phyloP scores from a whole-genome alignment of 2,113 vertebrate species.

The Sarotherodon lohbergeri region DNA sequence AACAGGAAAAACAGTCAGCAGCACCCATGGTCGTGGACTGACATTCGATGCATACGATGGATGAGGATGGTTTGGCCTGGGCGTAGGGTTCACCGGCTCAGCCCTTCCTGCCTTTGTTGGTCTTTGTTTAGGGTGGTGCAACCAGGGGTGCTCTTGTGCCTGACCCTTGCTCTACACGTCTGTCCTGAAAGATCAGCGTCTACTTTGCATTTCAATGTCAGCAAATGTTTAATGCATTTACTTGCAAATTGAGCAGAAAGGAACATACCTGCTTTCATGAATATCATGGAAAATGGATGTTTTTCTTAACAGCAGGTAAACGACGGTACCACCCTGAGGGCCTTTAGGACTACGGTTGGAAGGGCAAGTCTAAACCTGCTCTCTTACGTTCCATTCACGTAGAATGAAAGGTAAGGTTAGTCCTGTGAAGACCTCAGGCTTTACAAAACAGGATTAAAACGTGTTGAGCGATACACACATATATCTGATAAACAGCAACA shows the following conservation, averaged over 20 bases:
- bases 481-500: not conserved
- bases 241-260: slow-evolving; percentile 25
- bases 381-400: not conserved
- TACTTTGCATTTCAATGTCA: not conserved
- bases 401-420: not conserved
- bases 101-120: slow-evolving; percentile 73
- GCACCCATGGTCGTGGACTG: not conserved
- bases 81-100: slow-evolving; percentile 33
- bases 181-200: slow-evolving; percentile 6
- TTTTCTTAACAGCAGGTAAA: slow-evolving; percentile 14
- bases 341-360: slow-evolving; percentile 21
- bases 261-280: not conserved
- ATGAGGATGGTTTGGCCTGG: not conserved
- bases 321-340: slow-evolving; percentile 25
- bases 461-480: not conserved
- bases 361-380: slow-evolving; percentile 49
- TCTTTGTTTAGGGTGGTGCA: slow-evolving; percentile 50
- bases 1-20: slow-evolving; percentile 44
- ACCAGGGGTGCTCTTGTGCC: not conserved
- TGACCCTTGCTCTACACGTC: slow-evolving; percentile 41
- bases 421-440: not conserved
- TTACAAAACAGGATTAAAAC: not conserved
- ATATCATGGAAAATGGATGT: slow-evolving; percentile 38
- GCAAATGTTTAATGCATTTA: slow-evolving; percentile 13
- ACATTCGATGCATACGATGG: slow-evolving; percentile 4